Percentiles rank a stretch among this genome's conserved stretches.
phyloP scores from a whole-genome alignment of 2,797 vertebrate species.

The Delichon dasypus region DNA sequence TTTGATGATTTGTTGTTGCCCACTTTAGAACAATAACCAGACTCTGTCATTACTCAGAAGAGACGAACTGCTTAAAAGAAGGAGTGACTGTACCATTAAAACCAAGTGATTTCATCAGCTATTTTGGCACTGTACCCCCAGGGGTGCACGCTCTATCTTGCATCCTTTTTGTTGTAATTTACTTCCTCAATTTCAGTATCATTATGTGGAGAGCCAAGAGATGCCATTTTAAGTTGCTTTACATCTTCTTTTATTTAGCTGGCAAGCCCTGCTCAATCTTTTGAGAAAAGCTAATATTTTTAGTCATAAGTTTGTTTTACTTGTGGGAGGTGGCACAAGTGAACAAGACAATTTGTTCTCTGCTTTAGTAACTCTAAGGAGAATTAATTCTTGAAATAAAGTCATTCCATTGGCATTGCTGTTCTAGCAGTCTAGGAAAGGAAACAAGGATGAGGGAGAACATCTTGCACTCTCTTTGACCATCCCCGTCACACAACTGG shows the following conservation, averaged over 20 bases:
- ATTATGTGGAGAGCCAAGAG: background rate
- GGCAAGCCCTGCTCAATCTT: background rate
- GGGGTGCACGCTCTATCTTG: conserved; percentile 33
- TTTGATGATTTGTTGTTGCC: background rate
- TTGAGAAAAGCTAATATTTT: background rate
- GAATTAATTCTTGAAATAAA: background rate
- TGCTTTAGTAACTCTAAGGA: background rate
- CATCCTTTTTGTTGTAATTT: background rate
- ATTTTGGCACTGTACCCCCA: background rate
- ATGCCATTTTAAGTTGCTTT: background rate
- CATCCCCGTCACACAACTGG: background rate
- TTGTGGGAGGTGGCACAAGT: background rate
- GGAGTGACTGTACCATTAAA: conserved; percentile 31
- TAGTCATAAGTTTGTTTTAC: background rate
- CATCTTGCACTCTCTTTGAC: background rate
- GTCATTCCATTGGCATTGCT: background rate
- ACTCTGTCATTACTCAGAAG: background rate
- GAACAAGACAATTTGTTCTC: background rate
- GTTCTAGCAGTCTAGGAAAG: background rate
- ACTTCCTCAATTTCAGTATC: background rate
- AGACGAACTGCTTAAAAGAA: conserved; percentile 17
- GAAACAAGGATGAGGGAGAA: background rate
- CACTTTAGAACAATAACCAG: conserved; percentile 2
- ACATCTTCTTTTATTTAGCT: background rate
- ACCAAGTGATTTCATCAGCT: conserved; percentile 14